A percentile compares a stretch with the other conserved stretches of the same genome.
Evolutionary conservation across 92 coral and sea anemone genomes (phyloP).

Genomic region (Anthopleura xanthogrammica): DNA sequence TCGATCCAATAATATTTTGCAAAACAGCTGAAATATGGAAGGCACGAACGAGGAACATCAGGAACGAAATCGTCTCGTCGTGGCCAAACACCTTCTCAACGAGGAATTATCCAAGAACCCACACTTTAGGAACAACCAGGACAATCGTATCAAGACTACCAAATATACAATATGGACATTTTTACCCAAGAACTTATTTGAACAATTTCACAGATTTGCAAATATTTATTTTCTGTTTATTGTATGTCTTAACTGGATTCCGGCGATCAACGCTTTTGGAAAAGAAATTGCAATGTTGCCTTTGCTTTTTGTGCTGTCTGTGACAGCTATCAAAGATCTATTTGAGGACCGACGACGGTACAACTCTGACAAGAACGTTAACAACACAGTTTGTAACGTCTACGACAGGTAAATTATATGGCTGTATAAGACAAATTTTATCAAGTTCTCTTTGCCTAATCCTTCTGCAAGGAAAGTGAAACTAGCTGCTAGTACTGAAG

Average conservation of each 20-base stretch:
- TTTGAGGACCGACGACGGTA: conserved; percentile 95
- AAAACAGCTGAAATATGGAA: conserved; percentile 8
- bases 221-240: conserved; percentile 89
- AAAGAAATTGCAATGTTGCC: conserved; percentile 95
- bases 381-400: conserved; percentile 77
- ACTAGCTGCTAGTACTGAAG: not conserved
- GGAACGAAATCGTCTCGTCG: conserved; percentile 69
- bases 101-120: conserved; percentile 53
- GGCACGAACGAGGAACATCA: conserved; percentile 39
- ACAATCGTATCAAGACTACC: conserved; percentile 89
- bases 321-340: conserved; percentile 91
- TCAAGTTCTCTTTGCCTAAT: not conserved
- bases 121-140: conserved; percentile 62
- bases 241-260: conserved; percentile 90
- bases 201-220: conserved; percentile 99
- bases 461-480: not conserved
- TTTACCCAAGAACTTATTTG: conserved; percentile 95
- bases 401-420: conserved; percentile 63
- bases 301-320: conserved; percentile 79
- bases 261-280: conserved; percentile 94
- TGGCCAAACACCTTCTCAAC: conserved; percentile 74
- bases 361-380: conserved; percentile 85
- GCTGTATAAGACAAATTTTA: not conserved
- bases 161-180: conserved; percentile 95
- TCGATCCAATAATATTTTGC: not conserved